Evolutionary conservation across 2,113 vertebrate species (phyloP).

Genomic region (Trochalopteron elliotii): DNA sequence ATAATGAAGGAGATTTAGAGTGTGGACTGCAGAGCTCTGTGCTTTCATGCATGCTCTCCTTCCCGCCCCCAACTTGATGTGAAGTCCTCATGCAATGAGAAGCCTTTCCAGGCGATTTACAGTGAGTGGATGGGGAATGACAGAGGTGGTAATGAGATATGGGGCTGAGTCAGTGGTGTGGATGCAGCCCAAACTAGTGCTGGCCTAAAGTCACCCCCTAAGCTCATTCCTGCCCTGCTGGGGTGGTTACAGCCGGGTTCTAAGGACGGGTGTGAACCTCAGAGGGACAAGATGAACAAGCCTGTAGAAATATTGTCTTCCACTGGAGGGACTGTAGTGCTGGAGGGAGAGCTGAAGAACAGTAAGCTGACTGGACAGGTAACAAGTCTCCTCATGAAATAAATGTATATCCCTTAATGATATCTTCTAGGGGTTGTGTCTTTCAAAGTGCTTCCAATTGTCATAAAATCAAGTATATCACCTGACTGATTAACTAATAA

Average conservation of each 20-base stretch:
- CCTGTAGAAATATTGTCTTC: not conserved
- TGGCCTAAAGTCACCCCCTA: conserved; percentile 56
- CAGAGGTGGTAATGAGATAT: not conserved
- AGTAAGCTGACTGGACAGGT: not conserved
- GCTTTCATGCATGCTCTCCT: fast-evolving
- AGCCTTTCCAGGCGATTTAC: conserved; percentile 49
- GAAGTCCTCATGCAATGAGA: not conserved
- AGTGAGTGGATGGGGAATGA: not conserved
- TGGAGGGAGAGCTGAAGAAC: not conserved
- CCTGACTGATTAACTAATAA: not conserved
- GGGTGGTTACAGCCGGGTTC: not conserved
- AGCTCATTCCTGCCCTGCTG: conserved; percentile 3
- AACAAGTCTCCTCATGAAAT: not conserved
- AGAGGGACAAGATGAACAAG: not conserved
- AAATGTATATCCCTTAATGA: not conserved
- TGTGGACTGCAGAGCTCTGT: not conserved
- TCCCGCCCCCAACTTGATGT: not conserved
- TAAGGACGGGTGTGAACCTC: conserved; percentile 39
- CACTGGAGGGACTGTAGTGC: conserved; percentile 30
- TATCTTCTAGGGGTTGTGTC: not conserved
- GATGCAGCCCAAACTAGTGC: conserved; percentile 18
- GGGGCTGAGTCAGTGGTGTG: conserved; percentile 23
- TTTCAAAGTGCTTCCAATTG: not conserved
- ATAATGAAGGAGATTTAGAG: not conserved
- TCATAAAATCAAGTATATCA: not conserved